Evolutionary conservation across 2,113 vertebrate genomes (phyloP).

Genomic region (Charina bottae): DNA sequence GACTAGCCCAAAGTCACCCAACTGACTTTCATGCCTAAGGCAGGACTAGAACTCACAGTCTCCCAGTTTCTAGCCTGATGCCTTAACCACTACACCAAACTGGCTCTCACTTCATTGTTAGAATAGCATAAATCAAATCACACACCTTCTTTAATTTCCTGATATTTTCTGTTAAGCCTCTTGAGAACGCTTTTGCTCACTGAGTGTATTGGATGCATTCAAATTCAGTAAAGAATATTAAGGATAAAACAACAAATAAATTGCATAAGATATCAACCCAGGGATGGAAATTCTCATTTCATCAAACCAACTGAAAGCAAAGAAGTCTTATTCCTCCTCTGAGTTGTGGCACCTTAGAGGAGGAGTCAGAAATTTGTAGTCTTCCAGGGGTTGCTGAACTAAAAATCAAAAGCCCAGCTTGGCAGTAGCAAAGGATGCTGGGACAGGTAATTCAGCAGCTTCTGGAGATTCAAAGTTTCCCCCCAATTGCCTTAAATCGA

Average conservation of each 20-base stretch:
- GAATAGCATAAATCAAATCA: not conserved
- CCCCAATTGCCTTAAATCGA: not conserved
- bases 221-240: not conserved
- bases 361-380: not conserved
- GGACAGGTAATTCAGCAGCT: not conserved
- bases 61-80: too few relatives aligned
- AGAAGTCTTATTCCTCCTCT: not conserved
- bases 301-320: not conserved
- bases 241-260: not conserved
- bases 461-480: not conserved
- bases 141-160: not conserved
- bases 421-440: not conserved
- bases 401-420: not conserved
- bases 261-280: not conserved
- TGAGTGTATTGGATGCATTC: not conserved
- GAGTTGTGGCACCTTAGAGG: not conserved
- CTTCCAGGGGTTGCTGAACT: not conserved
- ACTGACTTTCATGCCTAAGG: too few relatives aligned
- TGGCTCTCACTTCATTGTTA: not conserved
- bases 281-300: not conserved
- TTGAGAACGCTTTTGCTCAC: not conserved
- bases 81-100: too few relatives aligned
- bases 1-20: too few relatives aligned
- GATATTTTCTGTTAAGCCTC: not conserved
- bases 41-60: too few relatives aligned